Evolutionary conservation across 2,888 invertebrate species (phyloP).

Genomic region (Trichogramma evanescens): DNA sequence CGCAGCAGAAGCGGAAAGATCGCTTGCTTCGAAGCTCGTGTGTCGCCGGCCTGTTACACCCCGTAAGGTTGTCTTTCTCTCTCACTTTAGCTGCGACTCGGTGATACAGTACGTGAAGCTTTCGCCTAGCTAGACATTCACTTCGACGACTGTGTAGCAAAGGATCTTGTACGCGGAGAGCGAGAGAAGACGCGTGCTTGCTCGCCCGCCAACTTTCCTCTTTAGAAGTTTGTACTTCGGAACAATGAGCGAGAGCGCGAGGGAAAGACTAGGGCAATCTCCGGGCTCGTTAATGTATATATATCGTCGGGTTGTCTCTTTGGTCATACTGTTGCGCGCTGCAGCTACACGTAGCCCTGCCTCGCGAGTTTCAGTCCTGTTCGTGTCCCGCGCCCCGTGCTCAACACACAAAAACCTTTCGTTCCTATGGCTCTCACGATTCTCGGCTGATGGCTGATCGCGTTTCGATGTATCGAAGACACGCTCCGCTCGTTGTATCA

Average conservation of each 20-base stretch:
- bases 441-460: too few relatives aligned
- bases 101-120: too few relatives aligned
- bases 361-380: background rate
- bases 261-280: constrained; percentile 3
- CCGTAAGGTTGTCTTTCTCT: too few relatives aligned
- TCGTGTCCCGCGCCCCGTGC: background rate
- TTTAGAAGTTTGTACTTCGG: constrained; percentile 14
- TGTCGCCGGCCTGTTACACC: too few relatives aligned
- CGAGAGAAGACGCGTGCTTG: background rate
- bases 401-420: background rate
- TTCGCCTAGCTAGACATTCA: too few relatives aligned
- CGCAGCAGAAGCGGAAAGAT: too few relatives aligned
- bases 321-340: background rate
- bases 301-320: constrained; percentile 1
- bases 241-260: constrained; percentile 5
- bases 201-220: constrained; percentile 12
- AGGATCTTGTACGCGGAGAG: background rate
- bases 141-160: too few relatives aligned
- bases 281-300: constrained; percentile 13
- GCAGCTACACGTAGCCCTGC: background rate
- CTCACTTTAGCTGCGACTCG: too few relatives aligned
- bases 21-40: too few relatives aligned
- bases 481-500: too few relatives aligned
- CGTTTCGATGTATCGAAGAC: too few relatives aligned
- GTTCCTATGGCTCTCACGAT: background rate